A percentile compares a stretch with the other conserved stretches of the same genome.
phyloP scores from a whole-genome alignment of 2,888 invertebrate genomes.

The Disparrhopalites patrizii region DNA sequence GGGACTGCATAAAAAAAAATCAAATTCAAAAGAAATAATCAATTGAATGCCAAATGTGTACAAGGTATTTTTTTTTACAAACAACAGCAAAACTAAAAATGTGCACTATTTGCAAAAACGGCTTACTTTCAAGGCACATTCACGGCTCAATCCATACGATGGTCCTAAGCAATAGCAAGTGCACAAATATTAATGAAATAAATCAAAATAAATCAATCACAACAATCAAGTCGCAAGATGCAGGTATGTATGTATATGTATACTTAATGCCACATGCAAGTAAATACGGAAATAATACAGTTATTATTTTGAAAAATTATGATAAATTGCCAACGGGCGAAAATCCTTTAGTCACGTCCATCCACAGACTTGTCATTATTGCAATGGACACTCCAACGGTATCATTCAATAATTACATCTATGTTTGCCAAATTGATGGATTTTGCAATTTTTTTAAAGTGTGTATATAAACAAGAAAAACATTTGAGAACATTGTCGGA shows the following conservation, averaged over 20 bases:
- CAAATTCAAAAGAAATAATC: not conserved
- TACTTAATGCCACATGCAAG: not conserved
- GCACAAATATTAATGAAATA: not conserved
- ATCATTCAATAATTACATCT: no score
- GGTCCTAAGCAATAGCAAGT: conserved; percentile 49
- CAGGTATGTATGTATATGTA: no score
- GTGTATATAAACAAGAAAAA: no score
- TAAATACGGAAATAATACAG: not conserved
- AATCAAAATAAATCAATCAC: conserved; percentile 3
- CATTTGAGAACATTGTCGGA: no score
- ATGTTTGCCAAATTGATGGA: no score
- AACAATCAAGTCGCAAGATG: not conserved
- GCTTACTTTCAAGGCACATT: conserved; percentile 53
- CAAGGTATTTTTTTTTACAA: not conserved
- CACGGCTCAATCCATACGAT: conserved; percentile 53
- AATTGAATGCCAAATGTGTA: not conserved
- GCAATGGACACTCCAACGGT: no score
- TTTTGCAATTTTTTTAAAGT: no score
- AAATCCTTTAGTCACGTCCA: no score
- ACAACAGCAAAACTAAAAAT: not conserved
- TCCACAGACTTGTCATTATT: no score
- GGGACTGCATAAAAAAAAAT: conserved; percentile 47
- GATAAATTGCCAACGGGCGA: no score
- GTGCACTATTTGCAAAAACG: not conserved
- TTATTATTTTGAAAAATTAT: no score